Evolutionary conservation across 2,888 invertebrate genomes (phyloP).

Genomic region (Drosophila tanythrix): DNA sequence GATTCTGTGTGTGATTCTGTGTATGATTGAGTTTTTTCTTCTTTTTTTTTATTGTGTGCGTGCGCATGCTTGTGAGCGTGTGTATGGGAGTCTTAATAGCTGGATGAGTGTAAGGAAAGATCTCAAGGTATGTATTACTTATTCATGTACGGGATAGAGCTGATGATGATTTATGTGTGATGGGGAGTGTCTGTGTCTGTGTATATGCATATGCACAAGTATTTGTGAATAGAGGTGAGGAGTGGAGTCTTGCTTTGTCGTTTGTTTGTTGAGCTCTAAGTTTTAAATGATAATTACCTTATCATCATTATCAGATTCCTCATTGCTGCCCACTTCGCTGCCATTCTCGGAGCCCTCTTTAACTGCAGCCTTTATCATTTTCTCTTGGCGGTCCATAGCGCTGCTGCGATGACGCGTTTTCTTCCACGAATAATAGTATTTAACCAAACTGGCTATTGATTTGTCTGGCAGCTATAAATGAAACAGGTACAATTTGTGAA

Average conservation of each 20-base stretch:
- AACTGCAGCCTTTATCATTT: constrained; percentile 83
- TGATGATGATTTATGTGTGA: constrained; percentile 4
- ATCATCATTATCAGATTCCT: constrained; percentile 95
- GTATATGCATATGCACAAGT: background rate
- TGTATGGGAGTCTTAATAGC: background rate
- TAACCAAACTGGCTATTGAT: constrained; percentile 97
- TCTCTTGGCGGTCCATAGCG: constrained; percentile 94
- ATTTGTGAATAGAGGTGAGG: constrained; percentile 6
- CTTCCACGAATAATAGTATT: constrained; percentile 99
- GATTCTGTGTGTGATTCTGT: background rate
- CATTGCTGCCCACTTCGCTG: constrained; percentile 93
- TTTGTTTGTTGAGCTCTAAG: constrained; percentile 31
- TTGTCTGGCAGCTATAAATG: constrained; percentile 94
- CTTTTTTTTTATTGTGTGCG: background rate
- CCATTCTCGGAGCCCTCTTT: constrained; percentile 91
- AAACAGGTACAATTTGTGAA: background rate
- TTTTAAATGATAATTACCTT: constrained; percentile 88
- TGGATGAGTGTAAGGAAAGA: constrained; percentile 3
- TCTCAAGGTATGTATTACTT: constrained; percentile 3
- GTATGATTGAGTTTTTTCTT: background rate
- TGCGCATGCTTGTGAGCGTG: background rate
- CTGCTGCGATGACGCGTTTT: constrained; percentile 96
- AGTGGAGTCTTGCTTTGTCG: constrained; percentile 50
- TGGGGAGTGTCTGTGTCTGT: background rate
- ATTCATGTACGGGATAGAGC: constrained; percentile 12